phyloP scores from a whole-genome alignment of 2,113 vertebrate genomes.

The Myrmecophaga tridactyla region DNA sequence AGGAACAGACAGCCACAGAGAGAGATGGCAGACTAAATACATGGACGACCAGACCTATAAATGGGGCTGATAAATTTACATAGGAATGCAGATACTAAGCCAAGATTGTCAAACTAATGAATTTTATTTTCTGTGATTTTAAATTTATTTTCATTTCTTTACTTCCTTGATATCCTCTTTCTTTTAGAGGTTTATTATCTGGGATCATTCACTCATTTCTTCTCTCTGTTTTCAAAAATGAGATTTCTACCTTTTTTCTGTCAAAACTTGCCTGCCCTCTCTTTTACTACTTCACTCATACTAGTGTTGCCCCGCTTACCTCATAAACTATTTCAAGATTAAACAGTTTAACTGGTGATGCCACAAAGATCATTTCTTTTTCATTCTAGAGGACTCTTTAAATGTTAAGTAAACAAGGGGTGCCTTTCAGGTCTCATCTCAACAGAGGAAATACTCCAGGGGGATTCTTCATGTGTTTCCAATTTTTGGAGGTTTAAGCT shows the following conservation, averaged over 20 bases:
- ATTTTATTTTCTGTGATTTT: background rate
- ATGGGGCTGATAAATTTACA: background rate
- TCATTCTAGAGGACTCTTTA: background rate
- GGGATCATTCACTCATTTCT: background rate
- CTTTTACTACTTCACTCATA: fast-evolving
- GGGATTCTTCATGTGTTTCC: background rate
- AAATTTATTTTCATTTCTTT: background rate
- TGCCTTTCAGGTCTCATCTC: background rate
- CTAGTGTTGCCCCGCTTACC: background rate
- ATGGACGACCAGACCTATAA: background rate
- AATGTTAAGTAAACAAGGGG: background rate
- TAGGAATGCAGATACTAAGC: background rate
- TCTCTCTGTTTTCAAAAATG: background rate
- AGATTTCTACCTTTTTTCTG: background rate
- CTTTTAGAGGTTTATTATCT: background rate
- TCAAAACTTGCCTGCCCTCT: background rate
- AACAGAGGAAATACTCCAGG: background rate
- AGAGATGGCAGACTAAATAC: background rate
- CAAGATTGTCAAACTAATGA: background rate
- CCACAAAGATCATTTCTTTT: background rate
- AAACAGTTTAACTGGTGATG: background rate
- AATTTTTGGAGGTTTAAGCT: background rate
- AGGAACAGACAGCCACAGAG: background rate
- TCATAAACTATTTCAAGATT: background rate
- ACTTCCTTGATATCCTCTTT: background rate